Evolutionary conservation across 2,797 vertebrate genomes (phyloP).

Genomic region (Pseudochaenichthys georgianus): DNA sequence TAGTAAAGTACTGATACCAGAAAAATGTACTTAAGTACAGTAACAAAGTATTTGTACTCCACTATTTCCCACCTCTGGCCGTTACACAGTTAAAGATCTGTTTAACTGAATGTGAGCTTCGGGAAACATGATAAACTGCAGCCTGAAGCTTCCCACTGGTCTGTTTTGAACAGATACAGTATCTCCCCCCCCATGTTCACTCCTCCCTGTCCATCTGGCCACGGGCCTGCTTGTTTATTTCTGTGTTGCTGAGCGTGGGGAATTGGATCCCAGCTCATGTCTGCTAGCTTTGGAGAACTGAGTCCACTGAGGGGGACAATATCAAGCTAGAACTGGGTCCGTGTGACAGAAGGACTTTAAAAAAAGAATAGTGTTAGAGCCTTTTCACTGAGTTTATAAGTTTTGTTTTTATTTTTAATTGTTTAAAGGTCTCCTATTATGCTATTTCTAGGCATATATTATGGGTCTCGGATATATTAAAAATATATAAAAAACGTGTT

Average conservation of each 20-base stretch:
- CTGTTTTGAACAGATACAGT: conserved; percentile 69
- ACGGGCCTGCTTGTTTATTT: conserved; percentile 78
- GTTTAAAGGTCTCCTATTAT: too few relatives aligned
- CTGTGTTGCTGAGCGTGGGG: conserved; percentile 81
- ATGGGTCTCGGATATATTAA: too few relatives aligned
- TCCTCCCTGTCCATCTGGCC: conserved; percentile 58
- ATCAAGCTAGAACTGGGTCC: conserved; percentile 28
- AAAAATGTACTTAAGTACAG: too few relatives aligned
- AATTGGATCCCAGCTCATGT: conserved; percentile 73
- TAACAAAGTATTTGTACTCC: too few relatives aligned
- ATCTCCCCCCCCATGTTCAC: conserved; percentile 47
- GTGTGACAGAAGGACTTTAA: background rate
- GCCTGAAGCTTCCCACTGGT: conserved; percentile 19
- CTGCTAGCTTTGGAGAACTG: conserved; percentile 11
- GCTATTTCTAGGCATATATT: too few relatives aligned
- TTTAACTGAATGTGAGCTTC: background rate
- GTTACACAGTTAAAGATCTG: background rate
- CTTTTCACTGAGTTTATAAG: too few relatives aligned
- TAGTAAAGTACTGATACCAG: too few relatives aligned
- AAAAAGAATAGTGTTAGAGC: too few relatives aligned
- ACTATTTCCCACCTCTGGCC: too few relatives aligned
- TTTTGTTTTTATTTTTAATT: too few relatives aligned
- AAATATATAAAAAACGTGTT: too few relatives aligned
- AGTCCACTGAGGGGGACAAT: conserved; percentile 37
- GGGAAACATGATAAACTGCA: conserved; percentile 27